phyloP scores from a whole-genome alignment of 2,888 invertebrate species.

The Falcaria lacertinaria region DNA sequence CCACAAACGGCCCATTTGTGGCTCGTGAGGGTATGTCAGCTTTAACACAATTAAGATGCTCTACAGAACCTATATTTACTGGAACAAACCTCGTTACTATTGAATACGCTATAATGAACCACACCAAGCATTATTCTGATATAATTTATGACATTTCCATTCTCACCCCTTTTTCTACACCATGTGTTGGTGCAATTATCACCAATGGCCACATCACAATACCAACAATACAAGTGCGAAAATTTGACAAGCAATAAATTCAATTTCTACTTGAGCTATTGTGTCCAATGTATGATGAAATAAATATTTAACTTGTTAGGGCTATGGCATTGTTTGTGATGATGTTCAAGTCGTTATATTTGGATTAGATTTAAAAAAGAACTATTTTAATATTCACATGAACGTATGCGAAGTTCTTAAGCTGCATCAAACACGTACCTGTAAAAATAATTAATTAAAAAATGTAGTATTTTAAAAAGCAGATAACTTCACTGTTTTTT shows the following conservation, averaged over 20 bases:
- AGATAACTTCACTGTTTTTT: too few species aligned
- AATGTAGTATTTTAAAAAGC: too few species aligned
- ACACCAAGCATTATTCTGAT: slow-evolving; percentile 35
- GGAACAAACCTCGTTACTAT: background rate
- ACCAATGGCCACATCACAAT: slow-evolving; percentile 50
- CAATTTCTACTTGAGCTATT: slow-evolving; percentile 53
- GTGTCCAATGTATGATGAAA: slow-evolving; percentile 61
- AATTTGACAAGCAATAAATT: slow-evolving; percentile 75
- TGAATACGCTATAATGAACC: slow-evolving; percentile 42
- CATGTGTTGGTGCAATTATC: slow-evolving; percentile 74
- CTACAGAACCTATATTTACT: background rate
- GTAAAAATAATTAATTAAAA: too few species aligned
- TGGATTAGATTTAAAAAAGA: background rate
- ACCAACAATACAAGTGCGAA: slow-evolving; percentile 57
- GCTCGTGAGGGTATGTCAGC: background rate
- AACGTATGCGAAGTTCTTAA: too few species aligned
- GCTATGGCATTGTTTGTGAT: slow-evolving; percentile 22
- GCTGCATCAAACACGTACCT: too few species aligned
- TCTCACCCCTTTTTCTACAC: slow-evolving; percentile 58
- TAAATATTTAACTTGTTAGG: slow-evolving; percentile 47
- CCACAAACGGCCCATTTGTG: background rate
- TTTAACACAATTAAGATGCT: background rate
- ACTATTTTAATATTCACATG: too few species aligned
- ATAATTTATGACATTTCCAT: slow-evolving; percentile 33
- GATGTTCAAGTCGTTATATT: too few species aligned